Evolutionary conservation across 1,140 invertebrate genomes (phyloP), one percentile per base, ranked within the genome.

Genomic region (Ostrea denselamellosa): DNA sequence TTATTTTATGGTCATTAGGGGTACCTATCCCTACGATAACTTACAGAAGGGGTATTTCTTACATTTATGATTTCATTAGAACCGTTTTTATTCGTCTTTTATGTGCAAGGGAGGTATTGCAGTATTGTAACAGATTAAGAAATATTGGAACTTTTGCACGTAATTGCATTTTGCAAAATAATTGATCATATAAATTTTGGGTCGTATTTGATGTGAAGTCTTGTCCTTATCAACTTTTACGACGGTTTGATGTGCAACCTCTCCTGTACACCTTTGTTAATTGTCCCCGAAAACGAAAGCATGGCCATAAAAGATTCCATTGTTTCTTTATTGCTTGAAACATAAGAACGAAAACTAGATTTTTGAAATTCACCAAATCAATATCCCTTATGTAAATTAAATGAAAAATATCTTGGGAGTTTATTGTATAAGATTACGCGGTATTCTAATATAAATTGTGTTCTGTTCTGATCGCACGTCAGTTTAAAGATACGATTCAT

Each of bases 11-110:
- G 25, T 77, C 68, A 77, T 77, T 77, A 77, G 68, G 28, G 22
- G 68, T 25, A 34, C 4, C 68, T 77, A 5, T 77, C 25, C 28
- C 9, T 28, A 34, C 68, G 25, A 14, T 25, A 8, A 10, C 28
- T 28, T 77, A 12, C 68, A 28, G 68, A 77, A 9, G 25, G 25
- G 68, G 25, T 77, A 77, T 77, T 34, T 14, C 68, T 77, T 77
- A 77, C 68, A 77, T 77, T 77, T 77, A 77, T 77, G 68, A 77
- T 77, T 77, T 77, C 68, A 77, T 77, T 77, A 77, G 14, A 77
- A 77, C 68, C 14, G 68, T 34, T 44, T 77, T 77, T 77, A 77
- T 77, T 77, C 28, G 8, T 77, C 25, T 77, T 77, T 77, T 77
- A 77, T 77, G 68, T 77, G 68, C 68, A 77, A 77, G 68, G 56